Evolutionary conservation across 35 echinoderm and acorn worm genomes (phyloP).

Genomic region (Acanthaster planci): DNA sequence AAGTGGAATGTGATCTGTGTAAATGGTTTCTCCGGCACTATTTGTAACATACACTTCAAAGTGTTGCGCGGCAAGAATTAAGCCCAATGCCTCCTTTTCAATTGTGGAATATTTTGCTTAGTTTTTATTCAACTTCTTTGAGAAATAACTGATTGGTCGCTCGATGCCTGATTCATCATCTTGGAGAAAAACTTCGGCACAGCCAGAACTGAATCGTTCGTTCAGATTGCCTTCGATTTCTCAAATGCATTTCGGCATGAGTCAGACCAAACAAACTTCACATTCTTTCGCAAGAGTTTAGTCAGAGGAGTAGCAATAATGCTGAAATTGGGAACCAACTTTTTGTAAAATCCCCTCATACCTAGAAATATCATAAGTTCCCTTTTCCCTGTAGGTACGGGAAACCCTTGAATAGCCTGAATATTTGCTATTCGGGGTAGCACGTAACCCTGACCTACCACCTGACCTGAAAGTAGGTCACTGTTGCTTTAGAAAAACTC

Average conservation of each 20-base stretch:
- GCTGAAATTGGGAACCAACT: conserved; percentile 28
- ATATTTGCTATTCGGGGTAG: conserved; percentile 42
- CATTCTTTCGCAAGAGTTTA: neutral
- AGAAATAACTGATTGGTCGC: too few species aligned
- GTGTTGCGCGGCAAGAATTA: too few species aligned
- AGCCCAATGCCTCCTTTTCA: too few species aligned
- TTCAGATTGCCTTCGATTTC: neutral
- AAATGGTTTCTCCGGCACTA: too few species aligned
- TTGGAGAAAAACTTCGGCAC: too few species aligned
- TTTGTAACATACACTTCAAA: too few species aligned
- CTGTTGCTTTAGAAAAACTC: conserved; percentile 43
- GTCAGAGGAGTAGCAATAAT: conserved; percentile 18
- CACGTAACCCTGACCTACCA: conserved; percentile 48
- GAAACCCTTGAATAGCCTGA: conserved; percentile 25
- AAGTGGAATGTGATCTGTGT: too few species aligned
- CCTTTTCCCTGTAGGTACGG: conserved; percentile 33
- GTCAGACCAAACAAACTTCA: conserved; percentile 12
- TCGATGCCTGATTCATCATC: too few species aligned
- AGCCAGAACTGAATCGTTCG: conserved; percentile 31
- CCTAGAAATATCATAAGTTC: conserved; percentile 52
- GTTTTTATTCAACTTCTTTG: too few species aligned
- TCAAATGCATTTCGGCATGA: conserved; percentile 21
- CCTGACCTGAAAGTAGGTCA: conserved; percentile 58
- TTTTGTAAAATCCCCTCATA: conserved; percentile 49
- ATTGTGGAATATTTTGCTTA: too few species aligned